phyloP scores from a whole-genome alignment of 2,888 invertebrate genomes.

The Euproctis similis region DNA sequence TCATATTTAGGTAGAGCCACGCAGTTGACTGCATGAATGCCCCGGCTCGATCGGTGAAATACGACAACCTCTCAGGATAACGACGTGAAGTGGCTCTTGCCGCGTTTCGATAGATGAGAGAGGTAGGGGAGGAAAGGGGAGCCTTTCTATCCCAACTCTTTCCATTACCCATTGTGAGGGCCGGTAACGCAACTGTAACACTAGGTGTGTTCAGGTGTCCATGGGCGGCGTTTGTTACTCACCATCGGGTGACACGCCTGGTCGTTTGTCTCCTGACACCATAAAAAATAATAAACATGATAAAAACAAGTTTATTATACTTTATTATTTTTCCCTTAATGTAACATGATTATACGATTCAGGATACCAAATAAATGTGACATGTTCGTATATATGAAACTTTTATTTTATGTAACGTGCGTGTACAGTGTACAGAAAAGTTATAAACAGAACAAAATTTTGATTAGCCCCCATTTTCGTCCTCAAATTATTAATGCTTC shows the following conservation, averaged over 20 bases:
- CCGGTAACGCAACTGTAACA: too few relatives aligned
- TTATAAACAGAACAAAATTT: conserved; percentile 5
- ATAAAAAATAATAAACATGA: neutral
- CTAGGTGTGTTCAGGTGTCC: too few relatives aligned
- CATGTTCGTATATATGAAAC: conserved; percentile 15
- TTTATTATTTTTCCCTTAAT: conserved; percentile 8
- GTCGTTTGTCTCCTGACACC: too few relatives aligned
- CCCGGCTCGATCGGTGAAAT: too few relatives aligned
- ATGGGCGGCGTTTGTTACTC: too few relatives aligned
- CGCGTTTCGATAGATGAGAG: too few relatives aligned
- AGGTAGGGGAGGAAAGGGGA: too few relatives aligned
- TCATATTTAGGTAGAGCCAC: too few relatives aligned
- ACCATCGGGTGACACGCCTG: too few relatives aligned
- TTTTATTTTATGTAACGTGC: conserved; percentile 15
- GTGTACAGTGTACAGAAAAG: conserved; percentile 9
- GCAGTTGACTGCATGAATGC: too few relatives aligned
- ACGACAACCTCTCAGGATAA: too few relatives aligned
- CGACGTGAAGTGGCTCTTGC: too few relatives aligned
- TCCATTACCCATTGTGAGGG: neutral
- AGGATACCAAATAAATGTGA: conserved; percentile 18
- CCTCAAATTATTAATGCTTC: conserved; percentile 2
- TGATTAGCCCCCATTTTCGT: conserved; percentile 8
- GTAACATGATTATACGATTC: conserved; percentile 19
- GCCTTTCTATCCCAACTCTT: neutral
- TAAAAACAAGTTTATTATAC: conserved; percentile 3